Evolutionary conservation across 2,888 invertebrate genomes (phyloP), one percentile per base, ranked within the genome.

Genomic region (Acleris literana): DNA sequence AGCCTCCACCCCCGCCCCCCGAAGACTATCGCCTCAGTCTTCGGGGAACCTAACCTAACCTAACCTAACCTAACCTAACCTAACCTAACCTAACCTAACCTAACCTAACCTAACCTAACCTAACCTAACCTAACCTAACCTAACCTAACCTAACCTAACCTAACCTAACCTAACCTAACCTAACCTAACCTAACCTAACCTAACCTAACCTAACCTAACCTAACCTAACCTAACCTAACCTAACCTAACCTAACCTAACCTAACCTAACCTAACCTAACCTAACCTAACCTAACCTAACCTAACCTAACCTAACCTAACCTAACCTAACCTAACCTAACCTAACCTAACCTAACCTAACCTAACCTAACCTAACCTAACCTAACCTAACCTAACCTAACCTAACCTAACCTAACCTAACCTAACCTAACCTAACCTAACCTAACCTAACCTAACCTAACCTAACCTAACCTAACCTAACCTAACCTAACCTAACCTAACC

Each of bases 201-300:
- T 54, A 54, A 54, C 54, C 54, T 54, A 54, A 54, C 54, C 54
- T 54, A 54, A 54, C 54, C 54, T 54, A 54, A 54, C 54, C 54
- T 54, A 54, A 54, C 39, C 56, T 43, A 43, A 56, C 39, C 56
- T 68, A 68, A 69, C 67, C 69, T 68, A 68, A 69, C 68, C 69
- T 68, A 68, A 69, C 68, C 51, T 69, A 69, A 69, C 69, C 69
- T 69, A 71, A 69, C 69, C 70, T 68, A 71, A 71, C 69, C 69
- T 70, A 71, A 70, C 72, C 70, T 71, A 70, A 71, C 70, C 70
- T 70, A 71, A 70, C 70, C 70, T 70, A 72, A 72, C 71, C 70
- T 70, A 70, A 70, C 70, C 70, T 70, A 70, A 70, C 70, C 66
- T 70, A 71, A 71, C 73, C 71, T 72, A 72, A 70, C 70, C 73